Base-by-base conservation (phyloP, 2,888 invertebrate species). In the Platerodrilus igneus region DNA sequence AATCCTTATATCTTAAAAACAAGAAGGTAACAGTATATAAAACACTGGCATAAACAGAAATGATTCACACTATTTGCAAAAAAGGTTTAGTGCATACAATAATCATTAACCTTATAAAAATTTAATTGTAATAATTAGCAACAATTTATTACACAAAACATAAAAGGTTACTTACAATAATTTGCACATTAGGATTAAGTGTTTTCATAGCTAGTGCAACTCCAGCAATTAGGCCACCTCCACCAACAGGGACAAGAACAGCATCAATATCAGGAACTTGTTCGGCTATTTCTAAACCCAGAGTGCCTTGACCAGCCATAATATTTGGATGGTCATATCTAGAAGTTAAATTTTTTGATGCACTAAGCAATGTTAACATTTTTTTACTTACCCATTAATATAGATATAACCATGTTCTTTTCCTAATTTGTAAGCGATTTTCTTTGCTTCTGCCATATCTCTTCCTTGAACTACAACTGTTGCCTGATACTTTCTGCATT, bases 291-390 rank as follows among this genome's bases (percentile, higher is more conserved):
- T 95, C 95, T 55, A 96, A 69, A 0, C 92, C 95, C 59, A 93
- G 78, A 0, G 95, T 95, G 6, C 95, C 95, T 66, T 94, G 94
- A 0, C 95, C 95, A 1, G 94, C 90, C 75, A 95, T 84, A 47
- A 95, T 91, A 63, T 93, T 83, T 0, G 94, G 94, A 66, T 95
- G 92, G 66, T 96, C 95, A 61, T 94, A 95, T 2, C 90, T 89
- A 60, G 3, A 59, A 49, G 15, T 22, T n/a, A n/a, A n/a, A n/a
- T n/a, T n/a, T n/a, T n/a, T n/a, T n/a, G n/a, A n/a, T n/a, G n/a
- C 8, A 15, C n/a, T 27, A 4, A 23, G 8, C 15, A 27, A 14
- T 26, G 18, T 26, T 29, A 4, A 6, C 4, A 25, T 14, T 18
- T 26, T 17, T 21, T 9, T 9, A 9, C 16, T 67, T 65, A 86